Evolutionary conservation across 2,888 invertebrate genomes (phyloP), one percentile per base, ranked within the genome.

Genomic region (Tenthredo scrophulariae): DNA sequence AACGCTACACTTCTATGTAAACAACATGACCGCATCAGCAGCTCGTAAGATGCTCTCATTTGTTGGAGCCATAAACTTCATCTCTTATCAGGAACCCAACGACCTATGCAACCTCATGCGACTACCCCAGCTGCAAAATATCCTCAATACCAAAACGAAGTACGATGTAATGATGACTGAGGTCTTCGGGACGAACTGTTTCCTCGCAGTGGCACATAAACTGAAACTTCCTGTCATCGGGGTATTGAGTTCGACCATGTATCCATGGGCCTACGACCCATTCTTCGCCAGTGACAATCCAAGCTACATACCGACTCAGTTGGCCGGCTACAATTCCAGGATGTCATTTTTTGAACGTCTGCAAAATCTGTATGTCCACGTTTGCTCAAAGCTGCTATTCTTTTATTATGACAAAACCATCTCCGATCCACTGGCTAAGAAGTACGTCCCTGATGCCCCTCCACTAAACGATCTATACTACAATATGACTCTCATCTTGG

Each of bases 121-220:
- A 40, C 62, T 80, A 37, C 80, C 80, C 2, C 80, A 80, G 50
- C 7, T 80, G 4, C 80, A 80, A 22, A 58, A 58, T 58, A 62
- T 80, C 62, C 22, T 80, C 6, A 58, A 62, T 13, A 22, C 62
- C 4, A 62, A 10, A 22, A 62, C 50, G 9, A 80, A 62, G 40
- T 80, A 80, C 37, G 80, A 80, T n/a, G n/a, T 80, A 2, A 40
- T 80, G 58, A 40, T 80, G 50, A 80, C 62, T 9, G 80, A 80
- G 40, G 2, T 80, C 9, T 62, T 80, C 22, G 80, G 80, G 15
- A 40, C 80, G 33, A 80, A 80, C 40, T 80, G 80, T 33, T 80
- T 22, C 62, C 62, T 80, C 0, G 80, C 37, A 13, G 62, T 80
- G 1, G 80, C 80, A 0, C 58, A 80, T 40, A 80, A 80, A 18